Conservation (phyloP, 2,888 invertebrate genomes). For the Loripinus fragilis region DNA sequence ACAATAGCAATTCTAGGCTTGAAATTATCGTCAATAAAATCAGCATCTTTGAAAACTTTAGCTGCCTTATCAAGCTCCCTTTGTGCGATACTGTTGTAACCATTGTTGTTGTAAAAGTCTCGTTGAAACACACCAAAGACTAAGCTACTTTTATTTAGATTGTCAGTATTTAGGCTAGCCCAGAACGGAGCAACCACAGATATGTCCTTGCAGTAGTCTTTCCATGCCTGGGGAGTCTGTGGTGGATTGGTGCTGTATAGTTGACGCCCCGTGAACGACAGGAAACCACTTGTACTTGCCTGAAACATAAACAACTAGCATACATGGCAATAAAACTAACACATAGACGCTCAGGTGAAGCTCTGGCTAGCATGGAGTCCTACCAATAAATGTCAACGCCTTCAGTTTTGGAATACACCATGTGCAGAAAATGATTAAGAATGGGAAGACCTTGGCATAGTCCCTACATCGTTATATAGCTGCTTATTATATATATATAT, state of each 20-base stretch:
- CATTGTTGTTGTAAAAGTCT: neutral
- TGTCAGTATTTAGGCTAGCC: neutral
- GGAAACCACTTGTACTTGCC: constrained; percentile 2
- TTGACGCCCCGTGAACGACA: neutral
- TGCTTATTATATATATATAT: too few species aligned
- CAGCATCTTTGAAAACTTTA: neutral
- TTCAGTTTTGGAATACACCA: too few species aligned
- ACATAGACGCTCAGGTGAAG: too few species aligned
- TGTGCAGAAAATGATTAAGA: too few species aligned
- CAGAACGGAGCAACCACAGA: neutral
- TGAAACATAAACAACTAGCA: too few species aligned
- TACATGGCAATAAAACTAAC: too few species aligned
- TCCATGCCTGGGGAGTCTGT: constrained; percentile 11
- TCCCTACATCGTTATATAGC: too few species aligned
- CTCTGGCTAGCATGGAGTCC: too few species aligned
- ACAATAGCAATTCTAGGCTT: neutral
- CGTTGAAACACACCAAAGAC: neutral
- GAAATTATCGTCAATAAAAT: neutral
- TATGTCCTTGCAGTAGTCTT: neutral
- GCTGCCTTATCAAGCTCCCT: neutral
- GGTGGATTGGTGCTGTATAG: neutral
- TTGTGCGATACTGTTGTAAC: neutral
- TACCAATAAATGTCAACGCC: too few species aligned
- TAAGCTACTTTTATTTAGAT: neutral
- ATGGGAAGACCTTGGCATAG: too few species aligned